phyloP scores from a whole-genome alignment of 2,113 vertebrate genomes.

The Heliornis fulica region DNA sequence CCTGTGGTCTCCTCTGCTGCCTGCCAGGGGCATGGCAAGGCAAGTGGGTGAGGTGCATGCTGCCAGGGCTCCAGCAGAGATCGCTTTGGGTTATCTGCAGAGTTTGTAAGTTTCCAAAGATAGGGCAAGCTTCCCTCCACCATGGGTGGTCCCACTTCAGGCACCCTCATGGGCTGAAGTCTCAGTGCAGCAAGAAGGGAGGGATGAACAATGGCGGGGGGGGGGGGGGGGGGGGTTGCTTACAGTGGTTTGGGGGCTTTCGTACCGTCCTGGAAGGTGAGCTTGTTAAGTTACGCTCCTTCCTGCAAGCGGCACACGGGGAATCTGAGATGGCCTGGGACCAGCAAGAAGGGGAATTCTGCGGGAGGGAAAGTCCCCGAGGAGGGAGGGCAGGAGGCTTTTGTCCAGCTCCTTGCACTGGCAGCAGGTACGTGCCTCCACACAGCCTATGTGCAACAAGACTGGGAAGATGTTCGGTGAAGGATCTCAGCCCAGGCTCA shows the following conservation, averaged over 20 bases:
- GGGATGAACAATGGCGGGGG: background rate
- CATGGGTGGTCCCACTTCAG: slow-evolving; percentile 9
- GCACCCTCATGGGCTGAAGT: background rate
- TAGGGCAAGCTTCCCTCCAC: background rate
- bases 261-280: background rate
- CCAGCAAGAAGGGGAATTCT: background rate
- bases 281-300: background rate
- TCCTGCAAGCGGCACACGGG: background rate
- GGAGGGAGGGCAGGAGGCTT: background rate
- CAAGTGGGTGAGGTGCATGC: too few relatives aligned
- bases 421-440: background rate
- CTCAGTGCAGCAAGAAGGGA: background rate
- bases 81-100: background rate
- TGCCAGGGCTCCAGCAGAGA: background rate
- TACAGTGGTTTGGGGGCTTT: background rate
- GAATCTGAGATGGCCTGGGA: background rate
- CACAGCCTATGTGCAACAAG: background rate
- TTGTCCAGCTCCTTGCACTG: background rate
- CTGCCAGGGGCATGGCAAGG: too few relatives aligned
- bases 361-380: fast-evolving
- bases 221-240: fast-evolving
- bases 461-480: background rate
- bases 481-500: background rate
- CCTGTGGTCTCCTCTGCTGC: slow-evolving; percentile 3
- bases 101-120: background rate